Conservation (phyloP, 1,140 invertebrate genomes). For the Holcopasites calliopsidis region DNA sequence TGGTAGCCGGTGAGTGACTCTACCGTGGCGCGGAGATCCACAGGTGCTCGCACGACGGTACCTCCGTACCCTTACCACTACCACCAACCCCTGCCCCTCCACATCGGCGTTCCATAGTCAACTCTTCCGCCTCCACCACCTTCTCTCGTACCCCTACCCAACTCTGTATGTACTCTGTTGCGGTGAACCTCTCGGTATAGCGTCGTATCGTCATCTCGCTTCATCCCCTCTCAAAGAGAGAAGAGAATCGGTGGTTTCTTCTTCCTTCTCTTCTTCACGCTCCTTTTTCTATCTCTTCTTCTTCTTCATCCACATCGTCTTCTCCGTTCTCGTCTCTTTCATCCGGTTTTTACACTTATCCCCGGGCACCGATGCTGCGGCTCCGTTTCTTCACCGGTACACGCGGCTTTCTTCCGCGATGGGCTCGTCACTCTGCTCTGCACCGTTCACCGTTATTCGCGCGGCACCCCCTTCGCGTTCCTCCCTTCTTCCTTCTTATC, state of each 20-base stretch:
- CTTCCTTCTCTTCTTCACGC: conserved; percentile 3
- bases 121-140: conserved; percentile 61
- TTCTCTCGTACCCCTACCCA: conserved; percentile 54
- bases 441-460: conserved; percentile 60
- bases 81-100: conserved; percentile 60
- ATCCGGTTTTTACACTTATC: conserved; percentile 36
- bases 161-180: not conserved
- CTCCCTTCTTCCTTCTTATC: conserved; percentile 31
- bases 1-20: conserved; percentile 79
- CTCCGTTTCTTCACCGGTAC: conserved; percentile 26
- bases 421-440: conserved; percentile 47
- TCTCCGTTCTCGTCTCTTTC: conserved; percentile 12
- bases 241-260: conserved; percentile 1
- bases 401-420: conserved; percentile 47
- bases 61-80: conserved; percentile 64
- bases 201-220: conserved; percentile 43
- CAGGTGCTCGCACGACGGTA: conserved; percentile 76
- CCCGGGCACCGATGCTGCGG: conserved; percentile 3
- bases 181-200: conserved; percentile 10
- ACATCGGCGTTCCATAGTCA: conserved; percentile 42
- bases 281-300: conserved; percentile 17
- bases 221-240: conserved; percentile 13
- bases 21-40: conserved; percentile 71
- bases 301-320: not conserved
- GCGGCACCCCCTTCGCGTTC: conserved; percentile 50